These are phyloP conservation scores for Nectonema munidae DNA, from an alignment of 2,888 invertebrate species.

Conservation along the genomic window DNA sequence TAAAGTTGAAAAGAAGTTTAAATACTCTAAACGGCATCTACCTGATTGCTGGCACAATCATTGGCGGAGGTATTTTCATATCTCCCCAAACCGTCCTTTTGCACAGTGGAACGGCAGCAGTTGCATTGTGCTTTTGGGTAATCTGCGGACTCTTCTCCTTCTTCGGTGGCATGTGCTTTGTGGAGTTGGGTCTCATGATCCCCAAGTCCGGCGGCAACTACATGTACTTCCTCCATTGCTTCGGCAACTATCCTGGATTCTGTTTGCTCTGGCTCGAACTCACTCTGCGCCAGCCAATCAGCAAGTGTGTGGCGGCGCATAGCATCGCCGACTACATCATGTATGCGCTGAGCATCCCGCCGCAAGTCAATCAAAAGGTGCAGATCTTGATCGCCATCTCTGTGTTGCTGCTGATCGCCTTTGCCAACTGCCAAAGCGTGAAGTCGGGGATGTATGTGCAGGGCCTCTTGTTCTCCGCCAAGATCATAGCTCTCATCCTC, in stretches of 20 bases:
- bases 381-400: too few relatives aligned
- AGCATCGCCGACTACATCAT: constrained; percentile 6
- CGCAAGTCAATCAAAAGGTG: too few relatives aligned
- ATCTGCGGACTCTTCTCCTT: constrained; percentile 9
- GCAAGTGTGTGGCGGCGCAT: constrained; percentile 1
- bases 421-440: constrained; percentile 6
- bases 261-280: constrained; percentile 1
- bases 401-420: not conserved
- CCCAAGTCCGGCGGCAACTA: constrained; percentile 9
- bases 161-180: constrained; percentile 9
- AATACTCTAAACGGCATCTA: not conserved
- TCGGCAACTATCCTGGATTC: constrained; percentile 6
- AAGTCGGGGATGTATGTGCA: not conserved
- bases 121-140: constrained; percentile 6
- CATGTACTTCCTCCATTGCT: constrained; percentile 2
- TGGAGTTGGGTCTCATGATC: constrained; percentile 6
- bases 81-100: constrained; percentile 7
- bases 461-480: constrained; percentile 9
- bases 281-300: constrained; percentile 2
- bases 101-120: constrained; percentile 8
- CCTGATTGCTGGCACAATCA: constrained; percentile 10
- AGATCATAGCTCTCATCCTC: constrained; percentile 6
- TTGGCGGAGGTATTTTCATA: constrained; percentile 10
- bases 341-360: too few relatives aligned
- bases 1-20: constrained; percentile 7